Evolutionary conservation across 1,140 invertebrate genomes (phyloP).

Genomic region (Melanaphis sacchari): DNA sequence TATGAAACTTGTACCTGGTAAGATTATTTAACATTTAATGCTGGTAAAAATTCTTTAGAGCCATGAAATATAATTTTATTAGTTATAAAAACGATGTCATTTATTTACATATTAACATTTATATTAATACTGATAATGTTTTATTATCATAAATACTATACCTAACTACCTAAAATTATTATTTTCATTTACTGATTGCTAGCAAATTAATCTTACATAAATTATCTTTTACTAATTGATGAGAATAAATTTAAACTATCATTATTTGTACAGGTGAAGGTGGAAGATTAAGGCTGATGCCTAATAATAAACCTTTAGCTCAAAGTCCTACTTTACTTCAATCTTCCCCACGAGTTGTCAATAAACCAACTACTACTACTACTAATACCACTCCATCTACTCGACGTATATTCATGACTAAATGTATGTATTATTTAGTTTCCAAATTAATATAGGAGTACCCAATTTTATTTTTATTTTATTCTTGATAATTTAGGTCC

Average conservation of each 20-base stretch:
- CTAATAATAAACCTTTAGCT: slow-evolving; percentile 42
- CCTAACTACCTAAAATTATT: no score
- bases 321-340: slow-evolving; percentile 8
- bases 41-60: not conserved
- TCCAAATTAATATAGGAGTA: not conserved
- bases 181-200: no score
- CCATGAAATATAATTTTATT: not conserved
- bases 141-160: no score
- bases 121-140: not conserved
- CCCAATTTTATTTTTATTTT: not conserved
- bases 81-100: not conserved
- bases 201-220: not conserved
- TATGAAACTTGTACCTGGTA: slow-evolving; percentile 48
- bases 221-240: not conserved
- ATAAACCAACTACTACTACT: slow-evolving; percentile 70
- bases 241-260: not conserved
- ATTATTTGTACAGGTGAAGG: slow-evolving; percentile 29
- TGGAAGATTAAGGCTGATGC: slow-evolving; percentile 30
- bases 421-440: slow-evolving; percentile 64
- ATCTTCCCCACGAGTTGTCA: not conserved
- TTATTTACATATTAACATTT: not conserved
- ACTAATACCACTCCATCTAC: slow-evolving; percentile 65
- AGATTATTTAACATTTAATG: not conserved
- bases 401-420: slow-evolving; percentile 80
- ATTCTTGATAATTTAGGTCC: slow-evolving; percentile 62